A percentile compares a stretch with the other conserved stretches of the same genome.
Conservation (phyloP, 2,888 invertebrate species). For the Cybosia mesomella region DNA sequence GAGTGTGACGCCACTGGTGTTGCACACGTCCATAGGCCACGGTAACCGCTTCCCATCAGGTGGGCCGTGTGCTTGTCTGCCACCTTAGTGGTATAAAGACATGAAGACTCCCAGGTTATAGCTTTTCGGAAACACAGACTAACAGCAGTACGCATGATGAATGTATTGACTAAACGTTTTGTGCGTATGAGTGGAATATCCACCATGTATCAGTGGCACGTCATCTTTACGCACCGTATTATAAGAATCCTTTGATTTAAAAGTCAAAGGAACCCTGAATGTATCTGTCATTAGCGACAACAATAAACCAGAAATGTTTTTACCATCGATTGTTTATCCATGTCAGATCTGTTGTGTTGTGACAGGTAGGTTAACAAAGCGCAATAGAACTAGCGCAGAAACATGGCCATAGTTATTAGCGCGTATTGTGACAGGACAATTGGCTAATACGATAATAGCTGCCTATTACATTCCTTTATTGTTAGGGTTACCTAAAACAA, state of each 20-base stretch:
- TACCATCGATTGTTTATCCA: background rate
- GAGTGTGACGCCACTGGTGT: too few relatives aligned
- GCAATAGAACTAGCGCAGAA: constrained; percentile 2
- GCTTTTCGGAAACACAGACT: too few relatives aligned
- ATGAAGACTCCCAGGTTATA: too few relatives aligned
- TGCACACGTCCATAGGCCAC: too few relatives aligned
- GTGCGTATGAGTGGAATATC: too few relatives aligned
- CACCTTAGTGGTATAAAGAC: too few relatives aligned
- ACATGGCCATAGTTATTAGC: background rate
- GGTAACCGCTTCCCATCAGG: too few relatives aligned
- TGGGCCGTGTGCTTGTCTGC: too few relatives aligned
- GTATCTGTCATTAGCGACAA: background rate
- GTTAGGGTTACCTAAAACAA: constrained; percentile 7
- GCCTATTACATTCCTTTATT: constrained; percentile 11
- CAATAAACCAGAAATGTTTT: background rate
- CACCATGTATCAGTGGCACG: too few relatives aligned
- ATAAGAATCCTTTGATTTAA: background rate
- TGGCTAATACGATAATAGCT: constrained; percentile 3
- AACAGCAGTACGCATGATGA: too few relatives aligned
- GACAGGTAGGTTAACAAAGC: constrained; percentile 7
- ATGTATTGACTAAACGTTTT: too few relatives aligned
- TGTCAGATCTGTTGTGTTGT: background rate
- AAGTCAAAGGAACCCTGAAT: background rate
- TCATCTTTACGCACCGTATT: too few relatives aligned
- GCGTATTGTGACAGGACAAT: constrained; percentile 15